Conservation (phyloP, 1,140 invertebrate species). For the Lepidurus apus region DNA sequence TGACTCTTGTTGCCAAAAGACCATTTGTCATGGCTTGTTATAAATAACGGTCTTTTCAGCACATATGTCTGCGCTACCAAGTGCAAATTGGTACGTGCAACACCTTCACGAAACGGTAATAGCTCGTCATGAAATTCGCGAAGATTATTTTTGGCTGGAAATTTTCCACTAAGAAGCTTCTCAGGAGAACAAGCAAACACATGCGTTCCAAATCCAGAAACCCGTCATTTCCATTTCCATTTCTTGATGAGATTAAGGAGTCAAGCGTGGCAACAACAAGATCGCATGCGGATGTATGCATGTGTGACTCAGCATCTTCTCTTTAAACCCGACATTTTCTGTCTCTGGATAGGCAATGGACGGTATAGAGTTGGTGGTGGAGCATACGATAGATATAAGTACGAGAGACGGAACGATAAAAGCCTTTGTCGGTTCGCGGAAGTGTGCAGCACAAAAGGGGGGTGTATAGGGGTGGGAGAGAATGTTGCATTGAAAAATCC, state of each 20-base stretch:
- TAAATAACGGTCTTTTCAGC: neutral
- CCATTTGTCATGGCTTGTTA: neutral
- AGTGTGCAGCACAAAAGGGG: neutral
- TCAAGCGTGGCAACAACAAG: neutral
- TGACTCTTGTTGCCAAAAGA: neutral
- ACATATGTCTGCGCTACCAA: no score
- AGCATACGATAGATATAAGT: neutral
- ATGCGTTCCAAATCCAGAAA: neutral
- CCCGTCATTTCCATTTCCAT: neutral
- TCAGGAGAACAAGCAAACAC: neutral
- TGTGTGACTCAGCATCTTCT: constrained; percentile 17
- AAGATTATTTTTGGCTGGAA: neutral
- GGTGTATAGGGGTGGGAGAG: neutral
- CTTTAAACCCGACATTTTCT: neutral
- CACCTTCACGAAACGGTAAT: no score
- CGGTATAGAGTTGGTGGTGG: neutral
- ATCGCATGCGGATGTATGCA: neutral
- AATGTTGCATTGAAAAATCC: neutral
- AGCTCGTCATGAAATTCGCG: neutral
- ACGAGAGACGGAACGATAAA: constrained; percentile 9
- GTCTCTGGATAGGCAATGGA: neutral
- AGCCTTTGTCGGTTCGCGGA: neutral
- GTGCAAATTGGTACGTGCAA: no score
- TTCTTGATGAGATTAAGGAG: constrained; percentile 13
- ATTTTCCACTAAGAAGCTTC: neutral